Conservation (phyloP, 2,113 vertebrate genomes). For the Colossoma macropomum region DNA sequence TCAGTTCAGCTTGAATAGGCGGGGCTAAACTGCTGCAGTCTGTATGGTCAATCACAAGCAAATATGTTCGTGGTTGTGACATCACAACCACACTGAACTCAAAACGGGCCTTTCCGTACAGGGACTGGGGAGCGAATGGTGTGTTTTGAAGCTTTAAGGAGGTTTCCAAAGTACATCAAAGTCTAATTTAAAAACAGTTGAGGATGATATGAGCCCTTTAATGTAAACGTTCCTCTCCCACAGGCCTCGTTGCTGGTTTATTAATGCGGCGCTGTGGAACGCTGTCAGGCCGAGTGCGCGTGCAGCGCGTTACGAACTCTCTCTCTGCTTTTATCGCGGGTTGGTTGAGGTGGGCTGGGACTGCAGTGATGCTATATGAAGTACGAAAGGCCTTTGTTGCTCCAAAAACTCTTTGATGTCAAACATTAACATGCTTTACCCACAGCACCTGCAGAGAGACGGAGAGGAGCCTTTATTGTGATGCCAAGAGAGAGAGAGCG, state of each 20-base stretch:
- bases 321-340: neutral
- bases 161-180: too few species aligned
- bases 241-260: neutral
- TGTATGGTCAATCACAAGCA: neutral
- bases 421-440: constrained; percentile 24
- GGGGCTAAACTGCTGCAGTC: neutral
- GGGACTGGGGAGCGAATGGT: too few species aligned
- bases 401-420: constrained; percentile 27
- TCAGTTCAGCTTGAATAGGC: neutral
- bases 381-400: neutral
- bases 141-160: too few species aligned
- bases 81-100: neutral
- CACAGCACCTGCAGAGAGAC: constrained; percentile 4
- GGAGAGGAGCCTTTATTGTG: neutral
- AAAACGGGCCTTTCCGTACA: neutral
- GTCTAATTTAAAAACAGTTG: too few species aligned
- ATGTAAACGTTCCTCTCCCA: too few species aligned
- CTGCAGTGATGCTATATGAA: neutral
- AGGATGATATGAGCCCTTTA: too few species aligned
- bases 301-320: neutral
- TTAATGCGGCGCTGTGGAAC: neutral
- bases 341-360: constrained; percentile 1
- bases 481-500: neutral
- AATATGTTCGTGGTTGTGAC: neutral
- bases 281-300: neutral